Evolutionary conservation across 1,140 invertebrate species (phyloP).

Genomic region (Orchesella cincta): DNA sequence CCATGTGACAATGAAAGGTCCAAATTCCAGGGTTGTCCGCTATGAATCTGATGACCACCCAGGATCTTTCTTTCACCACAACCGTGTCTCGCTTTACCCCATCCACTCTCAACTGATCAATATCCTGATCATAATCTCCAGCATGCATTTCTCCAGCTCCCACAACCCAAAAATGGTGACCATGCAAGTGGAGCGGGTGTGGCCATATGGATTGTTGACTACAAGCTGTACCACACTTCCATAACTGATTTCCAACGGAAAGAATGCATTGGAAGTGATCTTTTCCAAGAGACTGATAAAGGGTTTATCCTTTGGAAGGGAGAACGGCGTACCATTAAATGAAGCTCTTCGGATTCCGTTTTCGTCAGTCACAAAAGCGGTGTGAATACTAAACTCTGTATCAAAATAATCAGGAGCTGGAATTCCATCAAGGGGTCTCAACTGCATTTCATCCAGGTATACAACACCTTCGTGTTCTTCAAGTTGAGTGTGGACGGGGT

Average conservation of each 20-base stretch:
- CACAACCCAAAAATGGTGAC: slow-evolving; percentile 40
- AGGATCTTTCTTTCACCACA: not conserved
- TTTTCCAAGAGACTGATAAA: not conserved
- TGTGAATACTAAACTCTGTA: slow-evolving; percentile 6
- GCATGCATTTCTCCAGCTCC: slow-evolving; percentile 23
- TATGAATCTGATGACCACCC: slow-evolving; percentile 32
- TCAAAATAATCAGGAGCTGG: slow-evolving; percentile 26
- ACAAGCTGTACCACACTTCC: slow-evolving; percentile 32
- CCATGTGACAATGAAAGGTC: slow-evolving; percentile 43
- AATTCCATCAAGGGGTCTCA: slow-evolving; percentile 8
- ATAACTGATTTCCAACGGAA: not conserved
- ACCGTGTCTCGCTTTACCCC: slow-evolving; percentile 33
- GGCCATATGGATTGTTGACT: slow-evolving; percentile 19
- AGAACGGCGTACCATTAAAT: slow-evolving; percentile 20
- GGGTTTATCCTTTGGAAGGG: not conserved
- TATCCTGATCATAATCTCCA: not conserved
- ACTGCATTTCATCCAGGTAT: not conserved
- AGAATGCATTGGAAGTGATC: not conserved
- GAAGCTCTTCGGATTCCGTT: not conserved
- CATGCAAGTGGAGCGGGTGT: slow-evolving; percentile 44
- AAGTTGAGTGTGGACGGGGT: not conserved
- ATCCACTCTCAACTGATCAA: not conserved
- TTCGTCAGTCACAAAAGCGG: not conserved
- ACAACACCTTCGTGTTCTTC: not conserved
- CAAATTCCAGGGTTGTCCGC: slow-evolving; percentile 45